Conservation (phyloP, 2,888 invertebrate genomes). For the Branchellion lobata region DNA sequence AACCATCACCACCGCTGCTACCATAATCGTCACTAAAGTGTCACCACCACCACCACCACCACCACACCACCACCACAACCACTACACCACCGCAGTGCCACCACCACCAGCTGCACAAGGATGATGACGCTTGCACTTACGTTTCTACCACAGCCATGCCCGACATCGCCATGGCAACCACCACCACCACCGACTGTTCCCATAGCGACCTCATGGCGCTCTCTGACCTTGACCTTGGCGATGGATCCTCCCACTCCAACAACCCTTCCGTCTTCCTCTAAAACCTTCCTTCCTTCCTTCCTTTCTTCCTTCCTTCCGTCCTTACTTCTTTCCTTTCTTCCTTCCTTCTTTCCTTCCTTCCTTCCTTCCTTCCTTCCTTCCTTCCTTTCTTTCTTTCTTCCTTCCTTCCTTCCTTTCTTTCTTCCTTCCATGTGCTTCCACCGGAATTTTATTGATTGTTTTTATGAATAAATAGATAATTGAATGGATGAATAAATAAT, state of each 20-base stretch:
- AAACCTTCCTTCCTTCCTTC: too few relatives aligned
- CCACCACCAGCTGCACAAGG: slow-evolving; percentile 1
- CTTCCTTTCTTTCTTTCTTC: too few relatives aligned
- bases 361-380: too few relatives aligned
- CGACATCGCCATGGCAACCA: slow-evolving; percentile 79
- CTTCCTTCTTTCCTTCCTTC: too few relatives aligned
- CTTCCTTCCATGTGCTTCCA: too few relatives aligned
- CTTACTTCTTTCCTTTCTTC: too few relatives aligned
- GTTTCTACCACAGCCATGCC: slow-evolving; percentile 77
- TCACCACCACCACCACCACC: slow-evolving; percentile 34
- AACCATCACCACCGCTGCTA: slow-evolving; percentile 11
- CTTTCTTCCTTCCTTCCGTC: too few relatives aligned
- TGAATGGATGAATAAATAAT: too few relatives aligned
- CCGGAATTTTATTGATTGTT: too few relatives aligned
- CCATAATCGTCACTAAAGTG: too few relatives aligned
- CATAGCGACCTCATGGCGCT: slow-evolving; percentile 66
- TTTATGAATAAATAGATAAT: too few relatives aligned
- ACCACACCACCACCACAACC: background rate
- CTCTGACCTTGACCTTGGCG: slow-evolving; percentile 78
- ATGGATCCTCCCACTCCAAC: slow-evolving; percentile 62
- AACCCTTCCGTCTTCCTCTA: slow-evolving; percentile 47
- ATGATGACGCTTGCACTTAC: slow-evolving; percentile 16
- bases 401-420: too few relatives aligned
- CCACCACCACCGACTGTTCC: slow-evolving; percentile 68
- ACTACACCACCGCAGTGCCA: background rate